Conservation (phyloP, 2,888 invertebrate genomes). For the Calliphora vomitoria region DNA sequence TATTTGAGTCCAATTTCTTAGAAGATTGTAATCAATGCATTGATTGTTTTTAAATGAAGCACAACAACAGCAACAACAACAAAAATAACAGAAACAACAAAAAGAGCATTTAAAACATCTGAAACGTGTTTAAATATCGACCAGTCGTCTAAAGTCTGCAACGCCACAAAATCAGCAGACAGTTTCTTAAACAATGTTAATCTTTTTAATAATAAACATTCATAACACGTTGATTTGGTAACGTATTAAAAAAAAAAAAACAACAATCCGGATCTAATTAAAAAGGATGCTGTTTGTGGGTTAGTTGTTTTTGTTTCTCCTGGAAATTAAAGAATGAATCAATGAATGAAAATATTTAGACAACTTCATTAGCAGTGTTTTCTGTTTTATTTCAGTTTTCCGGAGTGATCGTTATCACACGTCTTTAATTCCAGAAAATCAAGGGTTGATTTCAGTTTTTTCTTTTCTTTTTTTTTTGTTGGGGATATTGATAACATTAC, state of each 20-base stretch:
- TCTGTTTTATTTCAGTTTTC: constrained; percentile 47
- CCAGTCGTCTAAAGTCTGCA: constrained; percentile 26
- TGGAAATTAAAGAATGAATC: constrained; percentile 1
- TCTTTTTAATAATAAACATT: constrained; percentile 57
- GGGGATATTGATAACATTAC: neutral
- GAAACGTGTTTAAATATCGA: constrained; percentile 67
- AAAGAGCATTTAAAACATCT: constrained; percentile 46
- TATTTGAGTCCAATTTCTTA: constrained; percentile 56
- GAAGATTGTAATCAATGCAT: constrained; percentile 72
- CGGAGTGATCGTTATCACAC: constrained; percentile 56
- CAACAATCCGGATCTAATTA: constrained; percentile 72
- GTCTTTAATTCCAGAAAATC: constrained; percentile 46
- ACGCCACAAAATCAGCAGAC: constrained; percentile 27
- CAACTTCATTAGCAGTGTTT: constrained; percentile 59
- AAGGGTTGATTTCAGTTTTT: neutral
- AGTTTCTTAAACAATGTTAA: neutral
- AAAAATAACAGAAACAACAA: neutral
- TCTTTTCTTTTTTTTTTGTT: neutral
- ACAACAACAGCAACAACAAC: constrained; percentile 36
- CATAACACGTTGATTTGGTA: constrained; percentile 59
- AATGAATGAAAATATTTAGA: constrained; percentile 42
- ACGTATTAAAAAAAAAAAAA: constrained; percentile 35
- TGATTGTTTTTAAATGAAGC: constrained; percentile 74
- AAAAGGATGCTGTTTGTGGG: constrained; percentile 67
- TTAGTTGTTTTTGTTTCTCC: neutral